Base-by-base conservation (phyloP, 1,140 invertebrate genomes). In the Pogonognathellus flavescens region DNA sequence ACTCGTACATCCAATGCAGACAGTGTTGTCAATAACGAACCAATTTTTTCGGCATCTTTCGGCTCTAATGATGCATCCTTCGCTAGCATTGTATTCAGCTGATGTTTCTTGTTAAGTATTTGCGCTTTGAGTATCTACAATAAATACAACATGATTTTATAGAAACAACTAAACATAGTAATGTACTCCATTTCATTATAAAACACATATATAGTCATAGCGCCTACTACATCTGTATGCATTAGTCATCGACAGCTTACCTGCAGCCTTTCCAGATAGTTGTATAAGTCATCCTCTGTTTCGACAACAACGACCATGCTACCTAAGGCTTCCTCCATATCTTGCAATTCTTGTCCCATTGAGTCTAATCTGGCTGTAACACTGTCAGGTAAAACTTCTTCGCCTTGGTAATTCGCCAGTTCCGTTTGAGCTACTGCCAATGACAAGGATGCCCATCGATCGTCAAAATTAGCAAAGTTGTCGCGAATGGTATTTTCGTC, bases 401-500 rank as follows among this genome's bases (percentile, higher is more conserved):
- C 93, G 53, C 95, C 93, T 53, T 93, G 92, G 18, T 94, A 93
- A 5, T 95, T 93, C 3, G 93, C 91, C 50, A 92, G 90, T 88
- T 96, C 94, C 16, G 95, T 93, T 8, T 91, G 91, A 53, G 92
- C 92, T 6, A 96, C 94, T 87, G 92, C 92, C 0, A 92, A 89
- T 1, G 93, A 92, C 0, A 96, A 90, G 53, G 92, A 91, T 55
- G 93, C 92, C 95, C 95, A 97, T 86, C 94, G 93, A 83, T 95
- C 93, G 90, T 95, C 93, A 59, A 96, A 91, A 88, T 95, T 93
- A 1, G 93, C 93, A 89, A 95, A 93, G 90, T 94, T 94, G 89
- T 95, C 94, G 16, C 95, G 91, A 89, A 96, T 95, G 0, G 94
- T 89, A 92, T 94, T 94, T 90, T 96, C 95, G 89, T 97, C 95